Percentiles rank a stretch among this genome's conserved stretches.
Conservation (phyloP, 2,113 vertebrate genomes). For the Carassius carassius region DNA sequence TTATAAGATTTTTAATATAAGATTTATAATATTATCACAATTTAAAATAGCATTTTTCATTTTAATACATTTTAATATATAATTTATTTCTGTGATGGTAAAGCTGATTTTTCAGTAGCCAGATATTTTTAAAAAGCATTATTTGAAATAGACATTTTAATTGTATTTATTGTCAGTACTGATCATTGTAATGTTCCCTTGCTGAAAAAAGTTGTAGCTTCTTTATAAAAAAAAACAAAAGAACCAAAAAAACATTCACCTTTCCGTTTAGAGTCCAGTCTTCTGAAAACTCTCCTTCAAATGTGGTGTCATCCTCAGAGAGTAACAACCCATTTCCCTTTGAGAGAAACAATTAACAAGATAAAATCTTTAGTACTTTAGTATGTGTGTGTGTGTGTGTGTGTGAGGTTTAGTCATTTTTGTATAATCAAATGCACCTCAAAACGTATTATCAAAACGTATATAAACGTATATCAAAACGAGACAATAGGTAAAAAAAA, state of each 20-base stretch:
- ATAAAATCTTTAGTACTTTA: neutral
- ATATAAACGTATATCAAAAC: too few relatives aligned
- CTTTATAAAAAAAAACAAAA: too few relatives aligned
- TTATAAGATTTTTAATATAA: too few relatives aligned
- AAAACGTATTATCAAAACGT: too few relatives aligned
- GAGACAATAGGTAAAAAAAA: neutral
- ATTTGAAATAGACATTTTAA: neutral
- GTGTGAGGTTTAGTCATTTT: neutral
- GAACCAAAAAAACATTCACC: constrained; percentile 67
- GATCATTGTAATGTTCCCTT: neutral
- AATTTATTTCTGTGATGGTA: neutral
- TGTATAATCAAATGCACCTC: neutral
- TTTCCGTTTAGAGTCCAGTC: constrained; percentile 98
- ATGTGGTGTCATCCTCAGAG: constrained; percentile 94
- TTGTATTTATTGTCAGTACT: neutral
- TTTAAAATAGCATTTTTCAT: neutral
- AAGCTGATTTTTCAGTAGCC: neutral
- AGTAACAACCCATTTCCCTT: constrained; percentile 91
- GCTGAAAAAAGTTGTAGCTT: too few relatives aligned
- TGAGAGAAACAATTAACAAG: neutral
- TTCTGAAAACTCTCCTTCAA: constrained; percentile 95
- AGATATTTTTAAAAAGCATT: neutral
- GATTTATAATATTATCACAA: neutral
- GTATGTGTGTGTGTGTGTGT: neutral
- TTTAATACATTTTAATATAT: neutral